Conservation (phyloP, 2,113 vertebrate genomes). For the Muntiacus reevesi region DNA sequence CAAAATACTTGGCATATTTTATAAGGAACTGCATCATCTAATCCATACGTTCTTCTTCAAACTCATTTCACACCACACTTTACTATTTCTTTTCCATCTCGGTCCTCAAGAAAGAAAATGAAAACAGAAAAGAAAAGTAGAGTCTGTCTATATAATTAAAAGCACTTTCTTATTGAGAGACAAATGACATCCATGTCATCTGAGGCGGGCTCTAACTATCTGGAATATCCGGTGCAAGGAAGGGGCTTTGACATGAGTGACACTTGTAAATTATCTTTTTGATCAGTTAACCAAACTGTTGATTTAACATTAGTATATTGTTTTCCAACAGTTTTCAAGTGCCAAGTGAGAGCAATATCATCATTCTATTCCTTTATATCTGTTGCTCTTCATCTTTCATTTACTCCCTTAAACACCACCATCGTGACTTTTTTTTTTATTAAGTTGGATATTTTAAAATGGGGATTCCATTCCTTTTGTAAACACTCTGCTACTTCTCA, state of each 20-base stretch:
- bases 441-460: neutral
- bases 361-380: neutral
- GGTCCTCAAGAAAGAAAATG: neutral
- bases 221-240: neutral
- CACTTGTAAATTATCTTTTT: neutral
- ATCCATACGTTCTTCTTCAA: neutral
- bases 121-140: neutral
- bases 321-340: neutral
- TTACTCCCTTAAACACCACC: neutral
- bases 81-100: neutral
- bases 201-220: neutral
- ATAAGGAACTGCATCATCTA: neutral
- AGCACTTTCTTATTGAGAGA: neutral
- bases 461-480: neutral
- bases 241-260: neutral
- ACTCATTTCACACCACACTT: neutral
- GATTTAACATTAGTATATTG: neutral
- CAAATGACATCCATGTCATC: neutral
- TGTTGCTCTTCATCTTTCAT: neutral
- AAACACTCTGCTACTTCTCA: neutral
- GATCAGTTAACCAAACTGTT: neutral
- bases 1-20: neutral
- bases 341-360: neutral
- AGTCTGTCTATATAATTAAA: neutral
- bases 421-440: neutral